phyloP scores from a whole-genome alignment of 2,888 invertebrate genomes.

The Leucania comma region DNA sequence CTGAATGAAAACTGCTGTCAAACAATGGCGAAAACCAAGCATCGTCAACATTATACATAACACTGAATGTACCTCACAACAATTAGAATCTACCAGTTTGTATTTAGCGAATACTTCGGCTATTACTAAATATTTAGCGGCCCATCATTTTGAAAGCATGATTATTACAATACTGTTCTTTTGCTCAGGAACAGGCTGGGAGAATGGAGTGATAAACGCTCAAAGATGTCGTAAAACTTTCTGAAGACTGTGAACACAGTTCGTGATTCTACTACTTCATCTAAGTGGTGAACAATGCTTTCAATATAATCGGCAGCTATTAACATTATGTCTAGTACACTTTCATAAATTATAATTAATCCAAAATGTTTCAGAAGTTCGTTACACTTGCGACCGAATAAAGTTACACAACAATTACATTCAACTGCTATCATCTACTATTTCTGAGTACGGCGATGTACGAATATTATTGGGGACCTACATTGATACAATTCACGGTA shows the following conservation, averaged over 20 bases:
- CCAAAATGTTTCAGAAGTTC: constrained; percentile 53
- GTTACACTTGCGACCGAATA: constrained; percentile 66
- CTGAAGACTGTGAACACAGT: constrained; percentile 18
- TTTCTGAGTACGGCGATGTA: constrained; percentile 43
- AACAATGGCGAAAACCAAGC: constrained; percentile 53
- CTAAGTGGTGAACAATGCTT: constrained; percentile 32
- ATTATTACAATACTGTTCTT: constrained; percentile 27
- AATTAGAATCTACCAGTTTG: constrained; percentile 75
- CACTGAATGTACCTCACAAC: constrained; percentile 77
- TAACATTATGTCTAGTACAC: constrained; percentile 53
- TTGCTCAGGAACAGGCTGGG: background rate
- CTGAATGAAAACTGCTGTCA: constrained; percentile 8
- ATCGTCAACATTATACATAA: constrained; percentile 69
- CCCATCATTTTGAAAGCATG: constrained; percentile 48
- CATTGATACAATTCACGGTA: constrained; percentile 46
- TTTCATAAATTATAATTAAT: constrained; percentile 49
- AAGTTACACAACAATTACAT: constrained; percentile 61
- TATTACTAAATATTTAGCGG: constrained; percentile 51
- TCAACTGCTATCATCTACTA: constrained; percentile 63
- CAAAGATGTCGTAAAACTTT: constrained; percentile 2
- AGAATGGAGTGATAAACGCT: background rate
- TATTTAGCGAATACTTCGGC: constrained; percentile 64
- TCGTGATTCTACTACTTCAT: constrained; percentile 1
- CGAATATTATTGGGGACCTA: constrained; percentile 32
- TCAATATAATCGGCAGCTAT: constrained; percentile 41